A percentile compares a stretch with the other conserved stretches of the same genome.
Evolutionary conservation across 2,797 vertebrate genomes (phyloP).

Genomic region (Gymnopithys bicolor): DNA sequence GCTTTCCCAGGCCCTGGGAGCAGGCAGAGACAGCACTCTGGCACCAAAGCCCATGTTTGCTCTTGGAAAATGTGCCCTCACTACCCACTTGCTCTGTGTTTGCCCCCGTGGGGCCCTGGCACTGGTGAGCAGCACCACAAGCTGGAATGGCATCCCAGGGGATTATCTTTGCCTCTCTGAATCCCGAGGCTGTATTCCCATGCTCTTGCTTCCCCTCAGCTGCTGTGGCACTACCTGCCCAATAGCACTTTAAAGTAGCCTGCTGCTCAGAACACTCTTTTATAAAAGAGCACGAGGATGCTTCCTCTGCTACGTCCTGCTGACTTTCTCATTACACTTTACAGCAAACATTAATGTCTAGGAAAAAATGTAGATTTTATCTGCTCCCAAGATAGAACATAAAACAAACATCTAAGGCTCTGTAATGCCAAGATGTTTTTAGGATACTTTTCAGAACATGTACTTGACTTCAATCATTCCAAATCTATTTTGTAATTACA

Average conservation of each 20-base stretch:
- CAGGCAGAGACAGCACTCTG: neutral
- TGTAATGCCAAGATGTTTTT: neutral
- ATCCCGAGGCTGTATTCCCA: neutral
- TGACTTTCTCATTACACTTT: constrained; percentile 38
- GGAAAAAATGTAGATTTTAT: constrained; percentile 7
- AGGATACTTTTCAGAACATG: constrained; percentile 23
- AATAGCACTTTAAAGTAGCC: neutral
- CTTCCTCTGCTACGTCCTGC: neutral
- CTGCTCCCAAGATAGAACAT: constrained; percentile 38
- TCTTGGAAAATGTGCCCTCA: neutral
- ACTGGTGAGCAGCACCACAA: neutral
- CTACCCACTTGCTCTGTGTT: neutral
- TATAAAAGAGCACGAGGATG: neutral
- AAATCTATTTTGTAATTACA: constrained; percentile 47
- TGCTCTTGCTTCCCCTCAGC: neutral
- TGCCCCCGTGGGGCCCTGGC: neutral
- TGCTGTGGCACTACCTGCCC: neutral
- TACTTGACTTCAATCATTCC: constrained; percentile 28
- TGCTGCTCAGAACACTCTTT: neutral
- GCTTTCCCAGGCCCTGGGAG: neutral
- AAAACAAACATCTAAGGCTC: constrained; percentile 28
- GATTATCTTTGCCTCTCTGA: neutral
- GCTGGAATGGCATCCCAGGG: too few relatives aligned
- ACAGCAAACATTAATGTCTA: neutral
- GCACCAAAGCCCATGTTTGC: accelerated